phyloP scores from a whole-genome alignment of 92 coral and sea anemone genomes.

The Phenganax subtilis region DNA sequence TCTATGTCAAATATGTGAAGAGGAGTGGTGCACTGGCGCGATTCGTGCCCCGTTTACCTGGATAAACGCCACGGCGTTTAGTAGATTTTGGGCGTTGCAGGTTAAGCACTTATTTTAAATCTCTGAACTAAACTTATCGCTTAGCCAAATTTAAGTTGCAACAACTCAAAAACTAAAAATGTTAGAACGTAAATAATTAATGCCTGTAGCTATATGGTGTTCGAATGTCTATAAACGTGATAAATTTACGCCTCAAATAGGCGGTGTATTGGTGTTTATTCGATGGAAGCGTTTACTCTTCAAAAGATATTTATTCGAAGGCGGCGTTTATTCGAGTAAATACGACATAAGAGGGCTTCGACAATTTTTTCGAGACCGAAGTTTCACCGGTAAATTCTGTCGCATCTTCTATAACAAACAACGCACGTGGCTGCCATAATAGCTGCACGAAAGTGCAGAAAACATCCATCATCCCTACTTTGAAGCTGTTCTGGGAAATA shows the following conservation, averaged over 20 bases:
- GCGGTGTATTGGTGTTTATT: no score
- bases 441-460: background rate
- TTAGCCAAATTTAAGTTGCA: no score
- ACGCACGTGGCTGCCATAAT: background rate
- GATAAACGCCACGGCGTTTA: background rate
- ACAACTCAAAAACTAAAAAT: no score
- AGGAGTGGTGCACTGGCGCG: background rate
- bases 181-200: no score
- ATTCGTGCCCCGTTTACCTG: background rate
- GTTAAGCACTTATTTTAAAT: background rate
- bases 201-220: no score
- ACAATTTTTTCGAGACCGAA: background rate
- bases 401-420: background rate
- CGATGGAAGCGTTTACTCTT: no score
- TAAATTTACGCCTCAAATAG: no score
- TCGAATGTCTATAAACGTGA: no score
- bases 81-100: background rate
- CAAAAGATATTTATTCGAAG: no score
- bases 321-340: background rate
- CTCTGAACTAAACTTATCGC: background rate
- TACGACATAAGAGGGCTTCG: constrained; percentile 6
- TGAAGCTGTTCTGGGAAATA: no score
- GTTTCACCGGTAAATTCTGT: background rate
- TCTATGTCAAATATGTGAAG: constrained; percentile 19
- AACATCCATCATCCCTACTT: no score